Conservation (phyloP, 1,140 invertebrate genomes). For the Bombus impatiens region DNA sequence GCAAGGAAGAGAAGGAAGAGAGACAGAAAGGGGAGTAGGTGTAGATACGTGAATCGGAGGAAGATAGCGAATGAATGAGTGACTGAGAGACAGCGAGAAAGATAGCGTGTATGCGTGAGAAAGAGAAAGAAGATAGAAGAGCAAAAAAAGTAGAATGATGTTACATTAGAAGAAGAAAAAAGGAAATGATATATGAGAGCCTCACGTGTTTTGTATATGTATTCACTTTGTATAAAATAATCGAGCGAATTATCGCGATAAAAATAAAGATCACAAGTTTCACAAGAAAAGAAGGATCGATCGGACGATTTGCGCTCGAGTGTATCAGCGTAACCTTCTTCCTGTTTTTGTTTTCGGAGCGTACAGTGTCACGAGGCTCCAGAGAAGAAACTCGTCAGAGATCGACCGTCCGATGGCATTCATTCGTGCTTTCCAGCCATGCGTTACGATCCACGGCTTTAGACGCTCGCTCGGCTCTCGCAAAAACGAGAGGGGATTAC, state of each 20-base stretch:
- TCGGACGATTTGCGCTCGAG: slow-evolving; percentile 15
- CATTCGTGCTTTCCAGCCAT: neutral
- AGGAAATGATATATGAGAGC: slow-evolving; percentile 43
- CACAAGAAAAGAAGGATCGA: slow-evolving; percentile 36
- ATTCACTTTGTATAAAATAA: slow-evolving; percentile 67
- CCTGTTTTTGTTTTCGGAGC: slow-evolving; percentile 45
- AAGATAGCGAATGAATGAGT: slow-evolving; percentile 60
- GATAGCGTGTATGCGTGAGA: slow-evolving; percentile 2
- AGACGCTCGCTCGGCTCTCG: neutral
- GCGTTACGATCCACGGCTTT: neutral
- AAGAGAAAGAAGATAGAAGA: neutral
- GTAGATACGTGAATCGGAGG: slow-evolving; percentile 46
- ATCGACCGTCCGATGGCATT: neutral
- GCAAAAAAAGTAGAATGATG: slow-evolving; percentile 12
- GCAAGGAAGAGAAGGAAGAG: slow-evolving; percentile 29
- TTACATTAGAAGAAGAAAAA: slow-evolving; percentile 17
- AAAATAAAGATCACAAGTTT: slow-evolving; percentile 68
- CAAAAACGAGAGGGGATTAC: neutral
- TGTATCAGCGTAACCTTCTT: slow-evolving; percentile 51
- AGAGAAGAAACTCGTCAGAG: slow-evolving; percentile 1
- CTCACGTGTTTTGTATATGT: slow-evolving; percentile 69
- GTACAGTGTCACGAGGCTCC: neutral
- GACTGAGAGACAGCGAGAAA: slow-evolving; percentile 39
- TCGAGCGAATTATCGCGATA: slow-evolving; percentile 51
- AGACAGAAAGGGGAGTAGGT: slow-evolving; percentile 29